Percentiles rank a stretch among this genome's conserved stretches.
These are phyloP conservation scores for Macrophya annulata DNA, from an alignment of 2,888 invertebrate species.

Conservation along the genomic window DNA sequence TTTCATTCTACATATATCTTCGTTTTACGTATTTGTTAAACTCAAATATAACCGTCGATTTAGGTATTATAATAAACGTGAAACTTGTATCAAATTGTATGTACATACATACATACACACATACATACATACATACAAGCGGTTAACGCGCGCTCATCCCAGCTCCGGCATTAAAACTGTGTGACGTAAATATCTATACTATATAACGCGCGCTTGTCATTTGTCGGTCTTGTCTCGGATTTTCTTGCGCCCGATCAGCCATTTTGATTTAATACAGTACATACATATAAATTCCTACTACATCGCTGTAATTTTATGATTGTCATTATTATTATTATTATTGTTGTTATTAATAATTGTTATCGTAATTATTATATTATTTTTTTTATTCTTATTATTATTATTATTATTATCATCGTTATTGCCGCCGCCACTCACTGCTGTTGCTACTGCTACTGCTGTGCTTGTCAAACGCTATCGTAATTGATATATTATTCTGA, in stretches of 20 bases:
- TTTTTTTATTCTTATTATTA: background rate
- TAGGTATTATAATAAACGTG: background rate
- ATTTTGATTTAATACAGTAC: constrained; percentile 1
- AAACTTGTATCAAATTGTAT: background rate
- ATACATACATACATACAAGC: background rate
- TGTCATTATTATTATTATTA: background rate
- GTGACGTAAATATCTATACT: background rate
- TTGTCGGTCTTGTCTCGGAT: background rate
- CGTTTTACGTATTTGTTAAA: background rate
- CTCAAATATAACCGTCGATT: background rate
- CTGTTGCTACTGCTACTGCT: background rate
- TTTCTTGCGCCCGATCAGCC: background rate
- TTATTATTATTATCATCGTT: background rate
- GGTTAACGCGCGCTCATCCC: background rate
- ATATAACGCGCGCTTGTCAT: background rate
- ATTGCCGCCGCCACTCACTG: background rate
- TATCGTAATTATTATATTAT: background rate
- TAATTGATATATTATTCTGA: constrained; percentile 21
- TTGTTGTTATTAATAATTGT: background rate
- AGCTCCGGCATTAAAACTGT: background rate
- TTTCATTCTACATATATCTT: background rate
- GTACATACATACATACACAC: too few relatives aligned
- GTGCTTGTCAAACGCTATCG: constrained; percentile 2
- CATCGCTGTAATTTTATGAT: background rate
- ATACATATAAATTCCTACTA: background rate